Evolutionary conservation across 2,888 invertebrate species (phyloP).

Genomic region (Dryococelus australis): DNA sequence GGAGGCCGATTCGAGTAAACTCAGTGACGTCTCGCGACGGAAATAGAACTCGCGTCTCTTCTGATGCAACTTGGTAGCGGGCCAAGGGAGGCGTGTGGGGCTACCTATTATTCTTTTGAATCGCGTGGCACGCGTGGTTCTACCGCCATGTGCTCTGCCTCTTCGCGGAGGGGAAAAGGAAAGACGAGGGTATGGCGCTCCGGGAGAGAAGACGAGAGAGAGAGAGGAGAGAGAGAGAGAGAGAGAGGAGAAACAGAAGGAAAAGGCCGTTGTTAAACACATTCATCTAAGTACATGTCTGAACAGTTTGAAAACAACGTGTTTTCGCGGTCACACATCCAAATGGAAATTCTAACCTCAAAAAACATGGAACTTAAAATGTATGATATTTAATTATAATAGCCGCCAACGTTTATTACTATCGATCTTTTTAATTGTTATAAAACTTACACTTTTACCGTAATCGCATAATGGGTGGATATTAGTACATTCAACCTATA

Average conservation of each 20-base stretch:
- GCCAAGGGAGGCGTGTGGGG: conserved; percentile 1
- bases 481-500: no score
- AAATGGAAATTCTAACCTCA: no score
- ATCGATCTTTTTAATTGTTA: no score
- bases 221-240: not conserved
- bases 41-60: not conserved
- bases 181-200: not conserved
- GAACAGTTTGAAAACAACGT: no score
- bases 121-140: not conserved
- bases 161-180: not conserved
- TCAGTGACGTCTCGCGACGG: not conserved
- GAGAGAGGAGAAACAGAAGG: not conserved
- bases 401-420: no score
- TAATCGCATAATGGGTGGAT: no score
- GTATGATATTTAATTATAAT: no score
- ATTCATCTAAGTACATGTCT: no score
- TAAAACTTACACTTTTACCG: no score
- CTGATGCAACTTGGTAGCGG: not conserved
- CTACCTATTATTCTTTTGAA: not conserved
- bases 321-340: no score
- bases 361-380: no score
- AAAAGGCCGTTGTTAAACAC: no score
- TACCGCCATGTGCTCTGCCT: not conserved
- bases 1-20: not conserved
- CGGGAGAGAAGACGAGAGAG: not conserved